Evolutionary conservation across 2,888 invertebrate genomes (phyloP), one percentile per base, ranked within the genome.

Genomic region (Aelia acuminata): DNA sequence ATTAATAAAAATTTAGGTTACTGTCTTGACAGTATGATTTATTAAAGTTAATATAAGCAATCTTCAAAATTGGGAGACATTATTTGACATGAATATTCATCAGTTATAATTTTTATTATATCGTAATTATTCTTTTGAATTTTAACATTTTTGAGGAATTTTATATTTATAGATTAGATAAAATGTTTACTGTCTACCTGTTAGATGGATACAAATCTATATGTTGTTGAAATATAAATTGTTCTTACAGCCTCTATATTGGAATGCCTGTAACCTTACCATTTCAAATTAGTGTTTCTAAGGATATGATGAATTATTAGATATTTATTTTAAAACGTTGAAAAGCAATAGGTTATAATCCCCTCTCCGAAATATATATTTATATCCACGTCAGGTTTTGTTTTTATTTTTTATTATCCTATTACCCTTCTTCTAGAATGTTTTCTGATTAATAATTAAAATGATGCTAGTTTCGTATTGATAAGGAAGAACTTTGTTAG

Each of bases 131-230:
- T 75, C 39, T 75, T 39, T 43, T 85, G 39, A 85, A 57, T 39
- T 85, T 85, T 85, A n/a, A 85, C 1, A 57, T 22, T 57, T 57
- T 39, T 87, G 87, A 70, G 22, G 70, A 63, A 87, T 87, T 87
- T 87, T 87, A 87, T 70, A 70, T 87, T 63, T 70, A 70, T 87
- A 87, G 87, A 70, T 48, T 87, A 85, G 85, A 84, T 84, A 35
- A 43, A 18, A 70, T 80, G 43, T 80, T 80, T 80, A 47, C 43
- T 80, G 43, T 80, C 18, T 43, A 80, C 43, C 47, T n/a, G 80
- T 43, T 43, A 80, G 80, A 80, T 80, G 35, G 43, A 80, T 43
- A 80, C 43, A 80, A 80, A 80, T 80, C 22, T 80, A 43, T 80
- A 80, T 80, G 80, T 43, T 80, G 80, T 80, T 80, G 43, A 80